Evolutionary conservation across 92 coral and sea anemone genomes (phyloP), one percentile per base, ranked within the genome.

Genomic region (Porites lobata): DNA sequence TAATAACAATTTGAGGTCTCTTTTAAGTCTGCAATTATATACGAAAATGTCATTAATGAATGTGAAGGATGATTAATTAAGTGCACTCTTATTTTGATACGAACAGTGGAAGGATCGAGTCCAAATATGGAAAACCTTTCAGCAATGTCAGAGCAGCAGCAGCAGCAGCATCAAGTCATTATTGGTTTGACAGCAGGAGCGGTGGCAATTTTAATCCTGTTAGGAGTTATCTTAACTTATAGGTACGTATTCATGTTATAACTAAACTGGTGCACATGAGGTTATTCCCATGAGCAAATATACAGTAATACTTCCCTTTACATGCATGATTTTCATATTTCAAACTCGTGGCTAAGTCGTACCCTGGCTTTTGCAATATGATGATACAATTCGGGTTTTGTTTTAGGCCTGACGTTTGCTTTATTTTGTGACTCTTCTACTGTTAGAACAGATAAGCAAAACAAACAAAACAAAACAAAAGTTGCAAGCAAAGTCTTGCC

Each of bases 101-200:
- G 26, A 17, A 11, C 58, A 65, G 74, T 21, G 7, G 22, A 80
- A 20, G 69, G 17, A 64, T 67, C 63, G 3, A 14, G 5, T 7
- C 84, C 74, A 47, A 22, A 65, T 14, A 21, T 70, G 2, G 72
- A 66, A 13, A 29, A 52, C 18, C 62, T 80, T 0, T 50, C 65
- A 4, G 50, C 20, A 10, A 67, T 50, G 84, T 75, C 50, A 24
- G 20, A 73, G 7, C 75, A 70, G 10, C 20, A 58, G 12, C 50
- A 65, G 17, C 20, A 20, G 12, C 50, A 65, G 17, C 20, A 20
- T 12, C 26, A 65, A 66, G 64, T 80, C 58, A 65, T 80, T n/a
- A 80, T 80, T 50, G 84, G 84, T 52, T 21, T 58, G 0, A 75
- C 22, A 18, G 73, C 32, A 51, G 84, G 84, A 15, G 75, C 21